A percentile compares a stretch with the other conserved stretches of the same genome.
phyloP scores from a whole-genome alignment of 2,888 invertebrate genomes.

The Gymnoscelis rufifasciata region DNA sequence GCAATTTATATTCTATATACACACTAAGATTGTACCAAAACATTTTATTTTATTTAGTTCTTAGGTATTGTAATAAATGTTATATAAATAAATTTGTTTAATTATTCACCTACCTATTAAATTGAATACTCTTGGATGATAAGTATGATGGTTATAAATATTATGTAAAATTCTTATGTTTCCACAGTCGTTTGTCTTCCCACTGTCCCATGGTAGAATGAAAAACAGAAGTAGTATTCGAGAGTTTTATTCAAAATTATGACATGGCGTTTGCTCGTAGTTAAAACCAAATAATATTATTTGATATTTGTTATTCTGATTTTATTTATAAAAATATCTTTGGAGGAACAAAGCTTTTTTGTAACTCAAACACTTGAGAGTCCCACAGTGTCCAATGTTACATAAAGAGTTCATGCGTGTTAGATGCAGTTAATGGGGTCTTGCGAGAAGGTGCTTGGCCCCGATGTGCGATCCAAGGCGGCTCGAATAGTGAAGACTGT shows the following conservation, averaged over 20 bases:
- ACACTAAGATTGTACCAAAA: slow-evolving; percentile 28
- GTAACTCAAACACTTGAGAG: no score
- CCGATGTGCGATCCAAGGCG: slow-evolving; percentile 11
- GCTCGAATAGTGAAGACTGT: slow-evolving; percentile 30
- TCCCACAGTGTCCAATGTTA: no score
- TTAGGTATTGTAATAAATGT: slow-evolving; percentile 27
- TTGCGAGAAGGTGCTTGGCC: no score
- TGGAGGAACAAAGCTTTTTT: slow-evolving; percentile 7
- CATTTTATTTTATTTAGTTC: slow-evolving; percentile 10
- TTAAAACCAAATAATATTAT: slow-evolving; percentile 10
- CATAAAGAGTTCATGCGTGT: neutral
- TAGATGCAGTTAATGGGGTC: slow-evolving; percentile 10
- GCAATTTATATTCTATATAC: slow-evolving; percentile 9
- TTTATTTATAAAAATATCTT: slow-evolving; percentile 17
- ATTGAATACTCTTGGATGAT: no score
- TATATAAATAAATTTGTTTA: slow-evolving; percentile 7
- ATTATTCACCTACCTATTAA: neutral
- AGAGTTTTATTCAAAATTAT: slow-evolving; percentile 24
- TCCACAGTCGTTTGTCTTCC: no score
- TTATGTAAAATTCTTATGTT: no score
- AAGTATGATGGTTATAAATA: no score
- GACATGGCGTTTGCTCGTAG: slow-evolving; percentile 14
- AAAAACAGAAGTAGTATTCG: slow-evolving; percentile 9
- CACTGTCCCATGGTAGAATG: no score
- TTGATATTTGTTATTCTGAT: slow-evolving; percentile 4